Conservation (phyloP, 2,888 invertebrate genomes). For the Crocallis elinguaria region DNA sequence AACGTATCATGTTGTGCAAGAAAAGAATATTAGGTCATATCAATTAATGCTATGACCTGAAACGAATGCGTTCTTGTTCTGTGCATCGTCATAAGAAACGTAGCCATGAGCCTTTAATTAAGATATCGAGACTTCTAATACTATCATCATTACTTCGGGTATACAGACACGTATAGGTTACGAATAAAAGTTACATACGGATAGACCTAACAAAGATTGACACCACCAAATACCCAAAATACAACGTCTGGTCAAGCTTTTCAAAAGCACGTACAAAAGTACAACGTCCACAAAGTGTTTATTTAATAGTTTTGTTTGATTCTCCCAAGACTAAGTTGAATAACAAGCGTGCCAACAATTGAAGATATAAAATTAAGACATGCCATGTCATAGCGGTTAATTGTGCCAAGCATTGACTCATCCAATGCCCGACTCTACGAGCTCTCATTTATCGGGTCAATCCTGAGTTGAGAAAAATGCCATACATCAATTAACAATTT, state of each 20-base stretch:
- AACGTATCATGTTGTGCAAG: too few relatives aligned
- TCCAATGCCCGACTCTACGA: conserved; percentile 42
- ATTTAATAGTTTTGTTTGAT: conserved; percentile 7
- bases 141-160: too few relatives aligned
- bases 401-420: conserved; percentile 58
- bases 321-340: conserved; percentile 1
- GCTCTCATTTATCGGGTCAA: conserved; percentile 49
- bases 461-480: conserved; percentile 46
- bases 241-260: background rate
- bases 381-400: conserved; percentile 48
- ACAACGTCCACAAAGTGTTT: background rate
- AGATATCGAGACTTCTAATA: too few relatives aligned
- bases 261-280: background rate
- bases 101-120: too few relatives aligned
- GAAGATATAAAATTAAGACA: conserved; percentile 46
- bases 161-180: too few relatives aligned
- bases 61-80: too few relatives aligned
- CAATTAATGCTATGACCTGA: too few relatives aligned
- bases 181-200: too few relatives aligned
- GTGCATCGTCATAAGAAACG: too few relatives aligned
- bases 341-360: conserved; percentile 45
- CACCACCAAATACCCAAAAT: too few relatives aligned
- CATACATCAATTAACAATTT: conserved; percentile 51
- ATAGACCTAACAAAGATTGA: too few relatives aligned
- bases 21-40: too few relatives aligned